phyloP scores from a whole-genome alignment of 2,113 vertebrate species.

The Mesitornis unicolor region DNA sequence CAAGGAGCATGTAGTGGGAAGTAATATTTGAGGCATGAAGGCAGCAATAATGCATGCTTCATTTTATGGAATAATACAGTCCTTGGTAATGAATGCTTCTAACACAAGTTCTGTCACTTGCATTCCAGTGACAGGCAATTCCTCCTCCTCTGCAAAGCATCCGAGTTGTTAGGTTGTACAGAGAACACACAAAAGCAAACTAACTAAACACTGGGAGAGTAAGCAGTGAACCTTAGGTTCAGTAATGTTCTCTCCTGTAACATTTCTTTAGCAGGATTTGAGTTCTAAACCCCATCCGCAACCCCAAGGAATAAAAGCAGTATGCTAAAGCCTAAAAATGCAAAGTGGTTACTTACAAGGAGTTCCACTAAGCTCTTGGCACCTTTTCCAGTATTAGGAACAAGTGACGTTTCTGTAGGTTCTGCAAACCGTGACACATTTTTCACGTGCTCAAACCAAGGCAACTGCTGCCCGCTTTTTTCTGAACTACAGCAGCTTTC shows the following conservation, averaged over 20 bases:
- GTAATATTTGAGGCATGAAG: neutral
- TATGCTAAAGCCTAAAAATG: neutral
- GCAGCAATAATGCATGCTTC: neutral
- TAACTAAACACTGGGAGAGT: neutral
- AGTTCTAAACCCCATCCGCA: neutral
- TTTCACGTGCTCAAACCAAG: constrained; percentile 82
- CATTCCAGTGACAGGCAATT: neutral
- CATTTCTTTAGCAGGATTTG: neutral
- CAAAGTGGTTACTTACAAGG: constrained; percentile 80
- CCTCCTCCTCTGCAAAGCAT: constrained; percentile 4
- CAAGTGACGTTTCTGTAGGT: constrained; percentile 70
- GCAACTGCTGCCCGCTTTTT: constrained; percentile 79
- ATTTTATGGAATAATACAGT: neutral
- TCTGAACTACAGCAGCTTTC: constrained; percentile 79
- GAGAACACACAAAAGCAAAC: neutral
- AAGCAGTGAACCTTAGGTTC: neutral
- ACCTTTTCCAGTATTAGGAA: constrained; percentile 74
- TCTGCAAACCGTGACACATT: constrained; percentile 71
- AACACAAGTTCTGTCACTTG: neutral
- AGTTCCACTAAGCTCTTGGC: constrained; percentile 90
- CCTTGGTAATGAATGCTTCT: neutral
- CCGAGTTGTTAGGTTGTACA: neutral
- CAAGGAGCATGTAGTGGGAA: neutral
- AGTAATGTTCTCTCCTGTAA: fast-evolving
- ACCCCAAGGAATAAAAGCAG: neutral